Base-by-base conservation (phyloP, 2,797 vertebrate genomes). In the Myotis daubentonii region DNA sequence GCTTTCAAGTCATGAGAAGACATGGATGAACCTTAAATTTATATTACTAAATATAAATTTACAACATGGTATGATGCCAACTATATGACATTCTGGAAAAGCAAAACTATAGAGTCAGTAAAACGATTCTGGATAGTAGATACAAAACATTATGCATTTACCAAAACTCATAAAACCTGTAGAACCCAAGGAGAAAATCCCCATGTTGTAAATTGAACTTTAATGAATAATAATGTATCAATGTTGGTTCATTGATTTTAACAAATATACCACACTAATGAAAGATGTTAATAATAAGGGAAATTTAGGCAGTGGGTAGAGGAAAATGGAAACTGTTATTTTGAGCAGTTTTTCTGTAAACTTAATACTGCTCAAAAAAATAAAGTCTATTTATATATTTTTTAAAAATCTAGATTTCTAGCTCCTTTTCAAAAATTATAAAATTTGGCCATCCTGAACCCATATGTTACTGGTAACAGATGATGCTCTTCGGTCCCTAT, bases 401-500 rank as follows among this genome's bases (percentile, higher is more conserved):
- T 90, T 89, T 76, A 0, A 65, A 44, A 79, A 86, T 89, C 11
- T 38, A 75, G 33, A 83, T 83, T 94, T 80, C 38, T 3, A 83
- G 15, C 28, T 84, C 66, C 44, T 87, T 96, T 70, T 88, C 53
- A 47, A 84, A 96, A 90, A 22, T 53, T 65, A 53, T 19, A 85
- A 53, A n/a, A 78, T 84, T 55, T 57, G 30, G 16, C 57, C 72
- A 20, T 16, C n/a, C 23, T 62, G 38, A 83, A 71, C 16, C 47
- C 17, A 17, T 23, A 3, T 44, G 36, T 82, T 90, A 4, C 74
- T 94, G 12, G 20, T 88, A 80, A 60, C 8, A 83, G 49, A 28
- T 68, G 33, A 28, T 19, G 3, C 3, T 38, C 5, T 53, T 12
- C 5, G 13, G 22, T 22, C 36, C 49, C 85, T 79, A 0, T 15